Percentiles rank a stretch among this genome's conserved stretches.
These are phyloP conservation scores for Todiramphus saurophagus DNA, from an alignment of 2,113 vertebrate genomes.

Conservation along the genomic window DNA sequence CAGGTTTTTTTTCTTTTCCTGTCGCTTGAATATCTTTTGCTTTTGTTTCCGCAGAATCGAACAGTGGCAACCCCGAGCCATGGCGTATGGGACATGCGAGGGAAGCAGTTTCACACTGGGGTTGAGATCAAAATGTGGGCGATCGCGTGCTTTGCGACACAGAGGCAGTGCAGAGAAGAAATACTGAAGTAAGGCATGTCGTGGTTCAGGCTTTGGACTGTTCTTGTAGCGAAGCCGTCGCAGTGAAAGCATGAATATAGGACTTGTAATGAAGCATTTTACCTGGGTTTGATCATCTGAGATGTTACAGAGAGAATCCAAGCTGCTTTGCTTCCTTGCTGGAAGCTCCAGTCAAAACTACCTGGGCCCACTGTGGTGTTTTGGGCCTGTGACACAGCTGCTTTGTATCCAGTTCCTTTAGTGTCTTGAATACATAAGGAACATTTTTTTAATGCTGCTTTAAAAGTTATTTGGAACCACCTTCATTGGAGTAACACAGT, in stretches of 20 bases:
- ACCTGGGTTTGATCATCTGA: neutral
- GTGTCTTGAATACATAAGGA: neutral
- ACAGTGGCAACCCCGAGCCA: constrained; percentile 98
- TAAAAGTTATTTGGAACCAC: neutral
- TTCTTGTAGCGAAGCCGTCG: neutral
- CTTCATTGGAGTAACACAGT: neutral
- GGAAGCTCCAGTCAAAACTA: neutral
- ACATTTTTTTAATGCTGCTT: rapidly evolving
- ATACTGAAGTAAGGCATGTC: constrained; percentile 90
- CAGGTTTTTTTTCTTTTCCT: rapidly evolving
- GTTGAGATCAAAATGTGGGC: constrained; percentile 99
- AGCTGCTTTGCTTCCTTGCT: neutral
- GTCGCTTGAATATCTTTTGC: neutral
- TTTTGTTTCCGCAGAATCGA: constrained; percentile 85
- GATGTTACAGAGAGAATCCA: neutral
- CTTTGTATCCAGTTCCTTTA: neutral
- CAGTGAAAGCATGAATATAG: neutral
- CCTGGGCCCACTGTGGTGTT: neutral
- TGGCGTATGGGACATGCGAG: constrained; percentile 98
- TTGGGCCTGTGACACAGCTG: neutral
- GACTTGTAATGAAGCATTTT: neutral
- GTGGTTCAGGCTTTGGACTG: neutral
- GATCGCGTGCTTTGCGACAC: constrained; percentile 97
- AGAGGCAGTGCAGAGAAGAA: constrained; percentile 98
- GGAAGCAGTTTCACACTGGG: constrained; percentile 98